Conservation (phyloP, 2,797 vertebrate genomes). For the Spheniscus humboldti region DNA sequence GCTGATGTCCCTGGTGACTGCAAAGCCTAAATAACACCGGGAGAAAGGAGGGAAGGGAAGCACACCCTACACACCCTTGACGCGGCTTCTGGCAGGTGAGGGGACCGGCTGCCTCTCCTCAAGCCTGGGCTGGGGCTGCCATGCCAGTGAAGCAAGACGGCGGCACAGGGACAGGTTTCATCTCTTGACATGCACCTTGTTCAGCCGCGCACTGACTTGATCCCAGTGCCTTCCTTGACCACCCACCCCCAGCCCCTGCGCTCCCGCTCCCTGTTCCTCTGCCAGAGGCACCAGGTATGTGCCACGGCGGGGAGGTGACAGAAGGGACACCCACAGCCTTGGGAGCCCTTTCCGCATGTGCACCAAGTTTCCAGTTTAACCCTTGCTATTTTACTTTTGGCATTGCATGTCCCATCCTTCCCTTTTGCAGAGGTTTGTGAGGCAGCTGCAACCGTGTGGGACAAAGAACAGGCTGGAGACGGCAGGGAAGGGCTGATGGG, state of each 20-base stretch:
- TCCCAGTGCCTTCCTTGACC: not conserved
- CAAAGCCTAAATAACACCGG: not conserved
- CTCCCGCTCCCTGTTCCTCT: not conserved
- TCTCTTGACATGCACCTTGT: not conserved
- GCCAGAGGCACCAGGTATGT: not conserved
- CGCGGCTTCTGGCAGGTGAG: not conserved
- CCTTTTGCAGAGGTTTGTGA: not conserved
- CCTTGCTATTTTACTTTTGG: not conserved
- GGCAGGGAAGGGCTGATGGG: not conserved
- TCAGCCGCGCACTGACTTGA: not conserved
- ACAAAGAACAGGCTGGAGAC: not conserved
- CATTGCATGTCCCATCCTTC: not conserved
- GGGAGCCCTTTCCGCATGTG: not conserved
- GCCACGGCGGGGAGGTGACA: not conserved
- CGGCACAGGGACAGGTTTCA: not conserved
- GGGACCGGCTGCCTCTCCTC: not conserved
- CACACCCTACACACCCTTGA: not conserved
- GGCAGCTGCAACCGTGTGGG: not conserved
- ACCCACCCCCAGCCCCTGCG: not conserved
- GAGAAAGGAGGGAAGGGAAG: not conserved
- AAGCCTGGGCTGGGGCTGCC: not conserved
- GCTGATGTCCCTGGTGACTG: not conserved
- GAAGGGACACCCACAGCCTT: not conserved
- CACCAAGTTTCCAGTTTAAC: not conserved
- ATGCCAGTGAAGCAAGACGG: rapidly evolving